Base-by-base conservation (phyloP, 2,113 vertebrate genomes). In the Zosterops pallidus region DNA sequence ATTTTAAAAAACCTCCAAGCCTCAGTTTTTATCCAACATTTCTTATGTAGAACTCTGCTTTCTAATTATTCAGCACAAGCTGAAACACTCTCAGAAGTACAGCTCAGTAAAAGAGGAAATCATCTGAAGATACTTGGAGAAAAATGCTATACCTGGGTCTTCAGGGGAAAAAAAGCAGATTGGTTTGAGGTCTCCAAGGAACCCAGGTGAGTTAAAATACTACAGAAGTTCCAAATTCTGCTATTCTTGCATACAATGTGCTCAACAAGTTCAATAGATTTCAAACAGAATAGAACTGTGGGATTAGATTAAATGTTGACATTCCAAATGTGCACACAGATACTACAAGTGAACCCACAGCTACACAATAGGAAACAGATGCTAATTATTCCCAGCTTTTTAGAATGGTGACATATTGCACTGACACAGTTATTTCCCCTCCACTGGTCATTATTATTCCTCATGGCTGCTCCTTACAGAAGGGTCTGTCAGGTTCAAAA, bases 1-100 rank as follows among this genome's bases (percentile, higher is more conserved):
- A n/a, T n/a, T n/a, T n/a, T n/a, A n/a, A n/a, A n/a, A 62, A 1
- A 0, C 2, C 13, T 41, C 6, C 39, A 67, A 82, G 26, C 13
- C 37, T 78, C 50, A 44, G n/a, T 8, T 57, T 59, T 86, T 29
- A 35, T 21, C 15, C 55, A 62, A 29, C 33, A 33, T 64, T 83
- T 76, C 22, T 33, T 10, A 12, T 13, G 5, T 9, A 71, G 79
- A 71, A 81, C 16, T 75, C 15, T 35, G 29, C 16, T 75, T 88
- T 85, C 23, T 33, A 63, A 23, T 17, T 79, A 59, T 23, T 55
- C 69, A 90, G n/a, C 25, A 37, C 1, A 9, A 74, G 49, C 62
- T 26, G 82, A 76, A 92, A 39, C 11, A 46, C 19, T n/a, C 23
- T 47, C 29, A 71, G 60, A 70, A 78, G 78, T 15, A 46, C 10